phyloP scores from a whole-genome alignment of 2,113 vertebrate genomes.

The Chamaea fasciata region DNA sequence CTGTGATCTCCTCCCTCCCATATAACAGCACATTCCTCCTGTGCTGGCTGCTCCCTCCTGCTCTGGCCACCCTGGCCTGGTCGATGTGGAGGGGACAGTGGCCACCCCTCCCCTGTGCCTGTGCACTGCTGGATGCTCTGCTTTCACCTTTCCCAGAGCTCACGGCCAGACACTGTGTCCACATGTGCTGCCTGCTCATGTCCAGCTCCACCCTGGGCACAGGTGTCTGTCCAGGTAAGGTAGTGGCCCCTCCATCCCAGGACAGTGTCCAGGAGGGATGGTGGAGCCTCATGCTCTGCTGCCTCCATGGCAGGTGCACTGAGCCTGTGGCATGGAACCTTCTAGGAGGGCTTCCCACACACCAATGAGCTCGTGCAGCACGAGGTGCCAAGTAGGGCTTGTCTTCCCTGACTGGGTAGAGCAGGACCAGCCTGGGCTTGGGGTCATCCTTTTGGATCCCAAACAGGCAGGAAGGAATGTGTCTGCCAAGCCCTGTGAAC shows the following conservation, averaged over 20 bases:
- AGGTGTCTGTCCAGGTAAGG: not conserved
- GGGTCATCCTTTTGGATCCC: not conserved
- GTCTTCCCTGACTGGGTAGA: not conserved
- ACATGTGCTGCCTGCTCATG: rapidly evolving
- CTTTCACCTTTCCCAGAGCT: not conserved
- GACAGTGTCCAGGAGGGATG: not conserved
- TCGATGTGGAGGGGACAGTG: rapidly evolving
- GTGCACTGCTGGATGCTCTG: not conserved
- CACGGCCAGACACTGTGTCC: not conserved
- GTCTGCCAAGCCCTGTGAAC: not conserved
- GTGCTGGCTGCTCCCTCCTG: not conserved
- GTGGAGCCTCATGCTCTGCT: not conserved
- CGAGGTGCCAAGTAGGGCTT: not conserved
- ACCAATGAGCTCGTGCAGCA: rapidly evolving
- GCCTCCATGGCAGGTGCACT: rapidly evolving
- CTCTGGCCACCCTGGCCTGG: not conserved
- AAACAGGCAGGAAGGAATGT: not conserved
- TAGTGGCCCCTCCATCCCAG: not conserved
- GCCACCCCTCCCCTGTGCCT: not conserved
- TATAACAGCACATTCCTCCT: constrained; percentile 16
- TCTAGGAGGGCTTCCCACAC: not conserved
- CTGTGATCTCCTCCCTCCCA: constrained; percentile 27
- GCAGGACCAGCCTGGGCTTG: not conserved
- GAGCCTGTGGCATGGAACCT: not conserved
- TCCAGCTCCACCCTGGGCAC: not conserved